These are phyloP conservation scores for Mobula hypostoma DNA, from an alignment of 2,113 vertebrate species.

Conservation along the genomic window DNA sequence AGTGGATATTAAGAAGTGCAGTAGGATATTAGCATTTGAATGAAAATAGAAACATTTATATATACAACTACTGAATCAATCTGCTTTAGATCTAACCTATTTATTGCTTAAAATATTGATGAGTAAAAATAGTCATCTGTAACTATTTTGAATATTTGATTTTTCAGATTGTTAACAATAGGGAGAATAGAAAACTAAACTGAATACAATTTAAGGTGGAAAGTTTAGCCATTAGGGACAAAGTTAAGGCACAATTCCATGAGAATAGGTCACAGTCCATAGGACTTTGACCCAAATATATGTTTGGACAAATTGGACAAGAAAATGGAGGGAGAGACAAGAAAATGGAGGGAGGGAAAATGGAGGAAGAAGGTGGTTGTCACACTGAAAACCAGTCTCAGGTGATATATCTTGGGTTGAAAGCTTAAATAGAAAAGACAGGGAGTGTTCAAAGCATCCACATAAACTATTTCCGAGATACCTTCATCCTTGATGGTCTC, in stretches of 20 bases:
- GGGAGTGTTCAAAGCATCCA: too few species aligned
- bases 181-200: neutral
- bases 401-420: neutral
- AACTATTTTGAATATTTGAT: neutral
- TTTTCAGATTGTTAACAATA: neutral
- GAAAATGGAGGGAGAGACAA: neutral
- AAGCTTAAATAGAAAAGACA: too few species aligned
- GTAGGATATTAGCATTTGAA: neutral
- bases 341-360: neutral
- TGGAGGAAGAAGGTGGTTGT: neutral
- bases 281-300: neutral
- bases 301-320: neutral
- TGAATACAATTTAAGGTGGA: neutral
- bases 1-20: neutral
- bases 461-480: neutral
- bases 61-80: neutral
- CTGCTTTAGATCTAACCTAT: neutral
- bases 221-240: neutral
- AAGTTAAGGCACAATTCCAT: neutral
- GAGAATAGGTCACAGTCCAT: neutral
- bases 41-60: slow-evolving; percentile 28
- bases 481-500: neutral
- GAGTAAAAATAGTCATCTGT: neutral
- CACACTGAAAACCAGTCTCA: neutral
- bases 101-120: slow-evolving; percentile 28